These are phyloP conservation scores for Accipiter cooperii DNA, from an alignment of 2,113 vertebrate species.

Conservation along the genomic window DNA sequence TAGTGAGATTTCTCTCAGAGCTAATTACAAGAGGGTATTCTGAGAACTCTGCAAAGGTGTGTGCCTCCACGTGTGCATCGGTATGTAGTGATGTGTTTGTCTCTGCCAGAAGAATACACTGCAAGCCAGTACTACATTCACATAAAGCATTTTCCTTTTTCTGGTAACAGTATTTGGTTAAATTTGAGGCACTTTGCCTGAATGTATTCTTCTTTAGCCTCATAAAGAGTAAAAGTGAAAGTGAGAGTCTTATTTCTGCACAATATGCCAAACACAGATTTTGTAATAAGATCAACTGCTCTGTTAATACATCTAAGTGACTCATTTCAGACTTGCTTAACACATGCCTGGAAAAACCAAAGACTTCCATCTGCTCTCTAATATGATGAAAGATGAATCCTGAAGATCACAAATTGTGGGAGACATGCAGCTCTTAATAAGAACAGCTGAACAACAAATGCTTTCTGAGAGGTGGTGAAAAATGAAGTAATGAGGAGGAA, in stretches of 20 bases:
- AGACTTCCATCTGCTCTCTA: constrained; percentile 57
- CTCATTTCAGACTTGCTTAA: constrained; percentile 60
- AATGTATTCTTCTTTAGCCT: background rate
- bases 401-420: constrained; percentile 26
- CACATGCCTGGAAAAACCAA: constrained; percentile 31
- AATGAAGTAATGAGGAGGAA: constrained; percentile 50
- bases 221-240: constrained; percentile 15
- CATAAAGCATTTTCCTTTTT: background rate
- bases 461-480: constrained; percentile 39
- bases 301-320: constrained; percentile 18
- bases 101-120: too few species aligned
- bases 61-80: background rate
- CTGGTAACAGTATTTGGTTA: background rate
- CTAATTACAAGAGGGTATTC: accelerated
- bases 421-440: constrained; percentile 24
- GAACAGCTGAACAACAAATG: constrained; percentile 49
- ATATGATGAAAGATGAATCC: constrained; percentile 56
- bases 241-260: background rate
- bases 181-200: background rate
- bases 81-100: accelerated
- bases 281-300: constrained; percentile 12
- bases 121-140: background rate
- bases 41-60: background rate
- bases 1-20: background rate
- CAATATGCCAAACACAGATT: background rate